Percentiles rank a stretch among this genome's conserved stretches.
Conservation (phyloP, 2,888 invertebrate genomes). For the Plagodis dolabraria region DNA sequence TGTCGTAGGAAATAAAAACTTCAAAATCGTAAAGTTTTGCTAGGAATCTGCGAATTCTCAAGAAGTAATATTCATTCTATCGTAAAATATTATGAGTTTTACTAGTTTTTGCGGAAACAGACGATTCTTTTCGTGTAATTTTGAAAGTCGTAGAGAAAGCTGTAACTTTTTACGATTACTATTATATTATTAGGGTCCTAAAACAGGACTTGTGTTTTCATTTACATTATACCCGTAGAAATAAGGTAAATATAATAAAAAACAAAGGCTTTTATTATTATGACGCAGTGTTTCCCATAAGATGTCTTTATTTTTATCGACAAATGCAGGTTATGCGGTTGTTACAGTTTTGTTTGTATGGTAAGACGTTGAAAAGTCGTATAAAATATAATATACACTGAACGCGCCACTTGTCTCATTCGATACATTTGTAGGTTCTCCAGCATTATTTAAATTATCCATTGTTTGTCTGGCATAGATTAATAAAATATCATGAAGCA, state of each 20-base stretch:
- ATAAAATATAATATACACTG: too few relatives aligned
- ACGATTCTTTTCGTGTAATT: conserved; percentile 35
- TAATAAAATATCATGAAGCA: too few relatives aligned
- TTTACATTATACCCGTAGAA: conserved; percentile 31
- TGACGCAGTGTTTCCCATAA: conserved; percentile 15
- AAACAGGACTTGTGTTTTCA: conserved; percentile 35
- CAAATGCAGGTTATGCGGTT: too few relatives aligned
- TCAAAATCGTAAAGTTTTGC: conserved; percentile 24
- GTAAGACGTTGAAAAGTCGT: too few relatives aligned
- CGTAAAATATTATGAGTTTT: conserved; percentile 46
- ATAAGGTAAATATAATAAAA: conserved; percentile 25
- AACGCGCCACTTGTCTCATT: too few relatives aligned
- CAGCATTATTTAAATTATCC: too few relatives aligned
- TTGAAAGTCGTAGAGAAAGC: conserved; percentile 35
- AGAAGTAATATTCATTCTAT: conserved; percentile 40
- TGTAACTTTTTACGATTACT: conserved; percentile 41
- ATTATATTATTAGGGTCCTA: conserved; percentile 32
- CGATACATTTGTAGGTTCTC: too few relatives aligned
- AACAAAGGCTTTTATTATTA: conserved; percentile 19
- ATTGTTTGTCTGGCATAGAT: too few relatives aligned
- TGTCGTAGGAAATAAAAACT: conserved; percentile 16
- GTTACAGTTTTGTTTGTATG: too few relatives aligned
- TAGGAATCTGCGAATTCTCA: conserved; percentile 32
- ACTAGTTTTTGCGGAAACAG: conserved; percentile 34
- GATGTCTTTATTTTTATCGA: too few relatives aligned